Conservation (phyloP, 2,113 vertebrate genomes). For the Chelonoidis abingdonii region DNA sequence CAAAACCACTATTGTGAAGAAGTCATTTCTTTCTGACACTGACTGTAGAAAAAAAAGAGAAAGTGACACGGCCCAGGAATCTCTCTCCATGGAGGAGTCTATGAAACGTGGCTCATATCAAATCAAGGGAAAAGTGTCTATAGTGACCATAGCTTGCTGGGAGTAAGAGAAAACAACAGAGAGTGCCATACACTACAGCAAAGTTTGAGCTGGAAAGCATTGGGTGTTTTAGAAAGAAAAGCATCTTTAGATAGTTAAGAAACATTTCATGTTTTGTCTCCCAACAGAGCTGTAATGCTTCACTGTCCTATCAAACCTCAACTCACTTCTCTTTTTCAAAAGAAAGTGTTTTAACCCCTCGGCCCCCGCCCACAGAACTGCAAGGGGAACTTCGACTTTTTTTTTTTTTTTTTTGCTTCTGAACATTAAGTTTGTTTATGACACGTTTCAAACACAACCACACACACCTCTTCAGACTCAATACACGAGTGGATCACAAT, state of each 20-base stretch:
- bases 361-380: no score
- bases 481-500: neutral
- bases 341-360: no score
- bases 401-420: neutral
- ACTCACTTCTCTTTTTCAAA: neutral
- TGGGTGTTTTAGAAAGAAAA: neutral
- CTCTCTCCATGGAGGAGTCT: neutral
- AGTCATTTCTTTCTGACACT: neutral
- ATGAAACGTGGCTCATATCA: slow-evolving; percentile 15
- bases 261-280: neutral
- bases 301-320: neutral
- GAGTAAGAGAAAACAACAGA: neutral
- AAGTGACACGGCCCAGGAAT: slow-evolving; percentile 15
- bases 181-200: neutral
- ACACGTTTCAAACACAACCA: neutral
- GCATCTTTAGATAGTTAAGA: neutral
- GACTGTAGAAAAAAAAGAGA: neutral
- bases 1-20: neutral
- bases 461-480: no score
- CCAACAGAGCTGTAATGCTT: neutral
- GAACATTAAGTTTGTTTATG: neutral
- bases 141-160: neutral
- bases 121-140: neutral
- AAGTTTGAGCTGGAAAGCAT: neutral
- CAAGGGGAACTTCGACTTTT: neutral